Evolutionary conservation across 37 sponge, comb jelly and placozoan species (phyloP).

Genomic region (Amphimedon queenslandica): DNA sequence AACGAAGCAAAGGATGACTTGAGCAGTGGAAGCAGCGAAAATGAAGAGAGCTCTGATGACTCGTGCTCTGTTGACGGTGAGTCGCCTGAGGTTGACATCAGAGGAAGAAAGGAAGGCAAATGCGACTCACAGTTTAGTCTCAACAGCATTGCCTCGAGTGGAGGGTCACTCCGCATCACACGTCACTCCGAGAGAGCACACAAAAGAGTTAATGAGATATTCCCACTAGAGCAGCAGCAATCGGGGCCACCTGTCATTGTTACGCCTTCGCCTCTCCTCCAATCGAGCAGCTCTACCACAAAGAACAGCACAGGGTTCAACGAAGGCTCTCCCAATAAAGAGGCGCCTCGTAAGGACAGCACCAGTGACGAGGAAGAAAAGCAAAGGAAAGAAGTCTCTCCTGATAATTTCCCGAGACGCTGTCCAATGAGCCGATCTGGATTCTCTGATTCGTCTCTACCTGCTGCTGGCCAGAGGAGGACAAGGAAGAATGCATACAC

Average conservation of each 20-base stretch:
- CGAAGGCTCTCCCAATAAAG: no score
- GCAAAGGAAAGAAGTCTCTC: no score
- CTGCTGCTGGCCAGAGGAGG: neutral
- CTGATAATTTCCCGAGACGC: neutral
- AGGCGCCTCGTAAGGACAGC: neutral
- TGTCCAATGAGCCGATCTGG: neutral
- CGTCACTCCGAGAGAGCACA: constrained; percentile 51
- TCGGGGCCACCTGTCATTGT: neutral
- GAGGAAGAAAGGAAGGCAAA: neutral
- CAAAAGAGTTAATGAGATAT: constrained; percentile 10
- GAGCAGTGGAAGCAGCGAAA: neutral
- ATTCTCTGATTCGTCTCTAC: neutral
- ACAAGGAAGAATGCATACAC: neutral
- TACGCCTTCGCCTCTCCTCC: neutral
- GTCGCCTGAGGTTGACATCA: neutral
- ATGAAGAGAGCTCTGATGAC: neutral
- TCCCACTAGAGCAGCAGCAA: neutral
- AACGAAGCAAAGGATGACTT: neutral
- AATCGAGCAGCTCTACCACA: neutral
- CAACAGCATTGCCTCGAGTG: constrained; percentile 2
- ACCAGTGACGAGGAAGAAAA: neutral
- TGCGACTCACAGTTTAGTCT: neutral
- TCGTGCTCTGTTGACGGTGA: neutral
- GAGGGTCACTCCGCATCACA: constrained; percentile 51
- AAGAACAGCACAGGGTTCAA: neutral